Evolutionary conservation across 2,797 vertebrate genomes (phyloP).

Genomic region (Coracias cyanogaster): DNA sequence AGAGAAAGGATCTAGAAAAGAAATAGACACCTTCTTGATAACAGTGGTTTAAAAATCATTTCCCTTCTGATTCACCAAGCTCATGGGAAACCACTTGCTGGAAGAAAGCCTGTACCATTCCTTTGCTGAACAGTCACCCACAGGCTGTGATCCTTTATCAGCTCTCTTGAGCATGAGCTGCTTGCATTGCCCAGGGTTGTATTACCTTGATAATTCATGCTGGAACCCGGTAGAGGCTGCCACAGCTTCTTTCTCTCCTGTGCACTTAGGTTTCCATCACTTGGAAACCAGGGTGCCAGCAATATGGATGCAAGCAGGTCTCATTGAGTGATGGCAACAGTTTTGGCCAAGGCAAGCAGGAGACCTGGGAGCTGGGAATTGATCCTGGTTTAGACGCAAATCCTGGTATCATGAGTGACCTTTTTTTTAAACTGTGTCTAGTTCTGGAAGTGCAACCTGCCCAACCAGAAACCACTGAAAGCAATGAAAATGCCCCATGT

Average conservation of each 20-base stretch:
- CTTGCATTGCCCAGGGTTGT: accelerated
- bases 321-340: accelerated
- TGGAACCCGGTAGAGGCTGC: not conserved
- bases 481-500: not conserved
- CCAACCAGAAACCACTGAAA: not conserved
- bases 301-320: accelerated
- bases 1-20: not conserved
- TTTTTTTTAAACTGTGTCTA: not conserved
- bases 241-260: not conserved
- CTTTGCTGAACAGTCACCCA: not conserved
- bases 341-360: not conserved
- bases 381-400: not conserved
- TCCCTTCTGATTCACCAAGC: not conserved
- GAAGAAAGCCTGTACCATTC: not conserved
- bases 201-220: not conserved
- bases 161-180: accelerated
- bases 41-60: not conserved
- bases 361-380: not conserved
- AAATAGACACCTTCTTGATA: not conserved
- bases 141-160: not conserved
- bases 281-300: not conserved
- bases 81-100: not conserved
- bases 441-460: not conserved
- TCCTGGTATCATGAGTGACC: not conserved
- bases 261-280: not conserved